phyloP scores from a whole-genome alignment of 2,797 vertebrate genomes.

The Tadarida brasiliensis region DNA sequence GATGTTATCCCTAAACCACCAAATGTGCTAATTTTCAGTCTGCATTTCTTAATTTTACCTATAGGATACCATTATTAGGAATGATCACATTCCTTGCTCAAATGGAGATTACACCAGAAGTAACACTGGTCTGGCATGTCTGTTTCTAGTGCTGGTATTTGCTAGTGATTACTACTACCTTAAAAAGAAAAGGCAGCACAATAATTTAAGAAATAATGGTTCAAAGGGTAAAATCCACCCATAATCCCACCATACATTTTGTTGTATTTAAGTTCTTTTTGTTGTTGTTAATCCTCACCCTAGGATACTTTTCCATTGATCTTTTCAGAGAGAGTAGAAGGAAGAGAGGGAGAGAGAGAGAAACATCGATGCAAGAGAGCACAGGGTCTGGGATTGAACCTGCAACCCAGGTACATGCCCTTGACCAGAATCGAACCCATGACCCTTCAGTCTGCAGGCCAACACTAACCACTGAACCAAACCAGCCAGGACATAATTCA shows the following conservation, averaged over 20 bases:
- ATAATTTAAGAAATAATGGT: background rate
- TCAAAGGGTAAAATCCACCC: background rate
- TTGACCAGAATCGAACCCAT: too few species aligned
- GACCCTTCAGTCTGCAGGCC: too few species aligned
- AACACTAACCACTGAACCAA: too few species aligned
- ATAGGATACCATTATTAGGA: background rate
- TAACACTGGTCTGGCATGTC: background rate
- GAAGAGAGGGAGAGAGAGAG: too few species aligned
- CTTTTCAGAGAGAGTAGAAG: too few species aligned
- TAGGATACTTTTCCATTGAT: too few species aligned
- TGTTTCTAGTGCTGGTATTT: conserved; percentile 24
- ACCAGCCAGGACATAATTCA: background rate
- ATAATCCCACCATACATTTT: background rate
- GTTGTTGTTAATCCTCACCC: too few species aligned
- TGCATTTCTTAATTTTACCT: background rate
- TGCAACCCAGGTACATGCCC: too few species aligned
- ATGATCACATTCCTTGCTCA: background rate
- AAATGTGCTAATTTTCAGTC: background rate
- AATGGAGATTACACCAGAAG: background rate
- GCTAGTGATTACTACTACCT: background rate
- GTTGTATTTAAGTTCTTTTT: background rate
- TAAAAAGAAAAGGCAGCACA: background rate
- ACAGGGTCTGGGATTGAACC: too few species aligned
- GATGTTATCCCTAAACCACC: background rate
- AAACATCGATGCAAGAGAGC: too few species aligned